Evolutionary conservation across 2,797 vertebrate species (phyloP).

Genomic region (Lagocephalus sceleratus): DNA sequence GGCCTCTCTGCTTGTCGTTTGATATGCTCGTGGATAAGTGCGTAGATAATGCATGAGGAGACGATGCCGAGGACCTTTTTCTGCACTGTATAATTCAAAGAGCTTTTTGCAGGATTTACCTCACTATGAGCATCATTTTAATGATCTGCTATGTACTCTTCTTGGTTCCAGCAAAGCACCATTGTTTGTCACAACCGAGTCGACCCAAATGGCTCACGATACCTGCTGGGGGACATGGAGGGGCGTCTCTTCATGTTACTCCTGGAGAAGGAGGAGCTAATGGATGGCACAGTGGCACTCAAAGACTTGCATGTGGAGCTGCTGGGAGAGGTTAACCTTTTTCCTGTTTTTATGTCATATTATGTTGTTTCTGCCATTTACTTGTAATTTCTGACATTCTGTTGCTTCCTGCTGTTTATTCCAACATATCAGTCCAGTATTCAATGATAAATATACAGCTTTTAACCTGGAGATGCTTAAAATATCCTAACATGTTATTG

Average conservation of each 20-base stretch:
- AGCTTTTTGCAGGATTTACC: background rate
- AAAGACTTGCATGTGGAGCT: slow-evolving; percentile 96
- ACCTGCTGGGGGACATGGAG: slow-evolving; percentile 97
- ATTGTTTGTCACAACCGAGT: slow-evolving; percentile 98
- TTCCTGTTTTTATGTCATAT: slow-evolving; percentile 5
- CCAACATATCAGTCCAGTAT: no score
- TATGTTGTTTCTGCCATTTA: background rate
- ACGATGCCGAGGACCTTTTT: background rate
- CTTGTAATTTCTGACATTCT: no score
- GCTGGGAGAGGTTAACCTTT: slow-evolving; percentile 85
- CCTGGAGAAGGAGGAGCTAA: slow-evolving; percentile 96
- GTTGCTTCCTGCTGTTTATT: no score
- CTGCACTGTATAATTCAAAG: no score
- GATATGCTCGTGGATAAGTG: slow-evolving; percentile 2
- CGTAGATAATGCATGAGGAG: slow-evolving; percentile 18
- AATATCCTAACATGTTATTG: no score
- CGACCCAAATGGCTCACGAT: slow-evolving; percentile 94
- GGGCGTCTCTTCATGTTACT: slow-evolving; percentile 97
- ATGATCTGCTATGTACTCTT: slow-evolving; percentile 4
- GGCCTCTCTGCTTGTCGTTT: slow-evolving; percentile 3
- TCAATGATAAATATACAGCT: no score
- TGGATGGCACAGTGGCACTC: slow-evolving; percentile 91
- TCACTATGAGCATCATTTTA: background rate
- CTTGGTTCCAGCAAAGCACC: slow-evolving; percentile 88
- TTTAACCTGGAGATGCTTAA: no score